Evolutionary conservation across 2,797 vertebrate genomes (phyloP).

Genomic region (Acestrorhynchus altus): DNA sequence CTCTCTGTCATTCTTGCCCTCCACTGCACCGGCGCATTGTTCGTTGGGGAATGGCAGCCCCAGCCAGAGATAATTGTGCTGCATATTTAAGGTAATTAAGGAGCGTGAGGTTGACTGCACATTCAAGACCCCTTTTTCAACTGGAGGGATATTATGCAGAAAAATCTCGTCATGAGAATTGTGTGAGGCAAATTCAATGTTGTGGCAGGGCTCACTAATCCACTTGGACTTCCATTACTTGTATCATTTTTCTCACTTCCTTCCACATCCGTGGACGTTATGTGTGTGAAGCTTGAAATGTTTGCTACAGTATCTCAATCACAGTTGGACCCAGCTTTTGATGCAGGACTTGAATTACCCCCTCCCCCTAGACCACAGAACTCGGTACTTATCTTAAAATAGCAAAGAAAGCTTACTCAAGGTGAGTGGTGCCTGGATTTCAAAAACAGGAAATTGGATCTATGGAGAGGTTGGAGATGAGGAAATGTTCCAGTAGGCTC

Average conservation of each 20-base stretch:
- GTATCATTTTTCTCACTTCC: constrained; percentile 27
- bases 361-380: background rate
- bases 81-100: constrained; percentile 70
- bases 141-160: constrained; percentile 52
- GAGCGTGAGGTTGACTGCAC: constrained; percentile 65
- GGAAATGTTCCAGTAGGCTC: background rate
- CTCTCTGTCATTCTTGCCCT: constrained; percentile 65
- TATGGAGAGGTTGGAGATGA: background rate
- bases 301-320: constrained; percentile 8
- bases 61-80: constrained; percentile 59
- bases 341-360: constrained; percentile 4
- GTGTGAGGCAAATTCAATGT: constrained; percentile 31
- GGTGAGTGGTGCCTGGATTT: background rate
- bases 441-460: constrained; percentile 8
- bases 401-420: background rate
- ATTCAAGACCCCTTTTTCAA: constrained; percentile 63
- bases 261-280: background rate
- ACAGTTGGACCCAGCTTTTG: background rate
- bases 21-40: constrained; percentile 65
- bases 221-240: constrained; percentile 43
- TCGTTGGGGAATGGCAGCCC: constrained; percentile 63
- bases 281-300: constrained; percentile 5
- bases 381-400: background rate
- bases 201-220: constrained; percentile 47
- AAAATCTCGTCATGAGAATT: constrained; percentile 41